phyloP scores from a whole-genome alignment of 2,113 vertebrate species.

The Microtus oregoni region DNA sequence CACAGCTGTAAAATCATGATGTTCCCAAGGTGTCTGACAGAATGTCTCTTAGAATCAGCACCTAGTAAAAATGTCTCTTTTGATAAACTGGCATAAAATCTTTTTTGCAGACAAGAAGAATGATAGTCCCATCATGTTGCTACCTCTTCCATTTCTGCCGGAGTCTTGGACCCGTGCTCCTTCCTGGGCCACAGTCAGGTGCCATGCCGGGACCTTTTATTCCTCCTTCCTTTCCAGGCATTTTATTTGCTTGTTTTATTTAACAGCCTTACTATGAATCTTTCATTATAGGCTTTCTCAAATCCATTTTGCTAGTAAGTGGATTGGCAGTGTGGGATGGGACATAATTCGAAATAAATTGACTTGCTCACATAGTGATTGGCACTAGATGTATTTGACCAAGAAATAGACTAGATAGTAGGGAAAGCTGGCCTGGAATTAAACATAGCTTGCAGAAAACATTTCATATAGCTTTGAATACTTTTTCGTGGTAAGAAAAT shows the following conservation, averaged over 20 bases:
- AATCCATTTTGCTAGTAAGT: constrained; percentile 73
- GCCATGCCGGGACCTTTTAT: constrained; percentile 14
- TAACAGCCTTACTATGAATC: constrained; percentile 64
- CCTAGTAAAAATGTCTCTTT: background rate
- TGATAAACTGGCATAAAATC: background rate
- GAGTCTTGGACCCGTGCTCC: background rate
- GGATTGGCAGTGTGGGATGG: constrained; percentile 35
- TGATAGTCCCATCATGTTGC: background rate
- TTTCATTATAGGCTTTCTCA: constrained; percentile 70
- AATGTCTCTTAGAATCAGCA: background rate
- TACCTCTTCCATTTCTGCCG: background rate
- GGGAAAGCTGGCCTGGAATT: constrained; percentile 1
- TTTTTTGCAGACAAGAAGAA: background rate
- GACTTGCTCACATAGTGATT: constrained; percentile 25
- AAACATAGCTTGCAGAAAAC: constrained; percentile 48
- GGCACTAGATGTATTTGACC: constrained; percentile 48
- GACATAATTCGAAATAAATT: constrained; percentile 72
- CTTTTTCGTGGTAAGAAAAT: constrained; percentile 17
- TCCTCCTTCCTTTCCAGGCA: constrained; percentile 31
- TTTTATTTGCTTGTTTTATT: constrained; percentile 74
- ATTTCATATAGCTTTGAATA: background rate
- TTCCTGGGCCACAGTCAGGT: background rate
- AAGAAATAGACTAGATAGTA: constrained; percentile 31
- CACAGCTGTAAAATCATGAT: constrained; percentile 17
- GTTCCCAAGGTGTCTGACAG: constrained; percentile 21